Base-by-base conservation (phyloP, 2,888 invertebrate species). In the Neuroscelio doddi region DNA sequence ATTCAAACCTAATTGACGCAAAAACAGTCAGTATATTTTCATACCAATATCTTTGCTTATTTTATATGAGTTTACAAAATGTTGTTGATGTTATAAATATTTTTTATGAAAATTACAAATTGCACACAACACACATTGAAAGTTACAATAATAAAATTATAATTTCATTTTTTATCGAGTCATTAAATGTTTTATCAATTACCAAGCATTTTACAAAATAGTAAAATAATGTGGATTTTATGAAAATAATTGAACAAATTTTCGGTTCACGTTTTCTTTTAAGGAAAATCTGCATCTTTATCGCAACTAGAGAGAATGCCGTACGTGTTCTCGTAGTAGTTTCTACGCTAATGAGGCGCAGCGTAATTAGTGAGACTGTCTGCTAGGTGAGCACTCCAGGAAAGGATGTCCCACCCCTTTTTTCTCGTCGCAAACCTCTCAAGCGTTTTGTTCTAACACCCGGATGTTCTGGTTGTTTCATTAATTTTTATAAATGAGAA, bases 341-440 rank as follows among this genome's bases (percentile, higher is more conserved):
- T 67, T 69, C 58, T 50, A 78, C 81, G 80, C 82, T 83, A 83
- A 83, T 83, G 83, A 83, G 83, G 81, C 82, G 79, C 80, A 73
- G 77, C 75, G 82, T 83, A 83, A 83, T 83, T 83, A 83, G 83
- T 83, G 83, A 82, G 81, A 81, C 82, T 81, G 83, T 83, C 82
- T 81, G 79, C 75, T 70, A 75, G 78, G 73, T 74, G 72, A 62
- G 69, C 63, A 67, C 69, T 69, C 49, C 46, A 67, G 46, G 62
- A 66, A 64, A 69, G 64, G 62, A 69, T 53, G 61, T 50, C 56
- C 61, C 57, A 55, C 66, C 64, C 66, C 61, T 55, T 51, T 52
- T 68, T 49, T 59, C 47, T 57, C 57, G 45, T 62, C 53, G 26
- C 56, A 45, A 53, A 50, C 58, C 67, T 59, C 67, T 64, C 59